These are phyloP conservation scores for Hypsopygia costalis DNA, from an alignment of 2,888 invertebrate genomes.

Conservation along the genomic window DNA sequence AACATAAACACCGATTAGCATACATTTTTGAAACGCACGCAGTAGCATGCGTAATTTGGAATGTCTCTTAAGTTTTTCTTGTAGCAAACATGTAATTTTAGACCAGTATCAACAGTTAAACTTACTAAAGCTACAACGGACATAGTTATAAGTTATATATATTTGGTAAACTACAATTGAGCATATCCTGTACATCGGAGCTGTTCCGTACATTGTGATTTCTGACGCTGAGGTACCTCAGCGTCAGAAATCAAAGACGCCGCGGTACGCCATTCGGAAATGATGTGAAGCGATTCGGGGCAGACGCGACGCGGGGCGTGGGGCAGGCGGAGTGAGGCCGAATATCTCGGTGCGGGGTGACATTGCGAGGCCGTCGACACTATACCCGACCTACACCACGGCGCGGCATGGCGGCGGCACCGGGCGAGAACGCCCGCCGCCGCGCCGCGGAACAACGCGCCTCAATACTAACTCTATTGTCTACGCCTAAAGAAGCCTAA, in stretches of 20 bases:
- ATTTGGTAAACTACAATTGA: too few species aligned
- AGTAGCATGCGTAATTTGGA: too few species aligned
- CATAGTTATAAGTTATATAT: too few species aligned
- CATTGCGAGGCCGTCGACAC: slow-evolving; percentile 73
- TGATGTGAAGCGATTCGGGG: slow-evolving; percentile 40
- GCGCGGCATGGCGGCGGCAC: slow-evolving; percentile 19
- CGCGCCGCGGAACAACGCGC: slow-evolving; percentile 43
- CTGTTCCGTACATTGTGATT: too few species aligned
- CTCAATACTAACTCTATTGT: slow-evolving; percentile 37
- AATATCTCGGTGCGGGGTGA: slow-evolving; percentile 67
- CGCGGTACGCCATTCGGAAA: slow-evolving; percentile 55
- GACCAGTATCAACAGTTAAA: too few species aligned
- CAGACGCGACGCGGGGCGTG: slow-evolving; percentile 22
- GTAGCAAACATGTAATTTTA: too few species aligned
- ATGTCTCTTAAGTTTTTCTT: too few species aligned
- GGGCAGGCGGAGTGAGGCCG: slow-evolving; percentile 30
- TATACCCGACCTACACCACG: slow-evolving; percentile 72
- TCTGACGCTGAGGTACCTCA: too few species aligned
- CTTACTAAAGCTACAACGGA: too few species aligned
- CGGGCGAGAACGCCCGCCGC: slow-evolving; percentile 31
- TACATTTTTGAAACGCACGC: slow-evolving; percentile 11
- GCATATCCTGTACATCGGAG: too few species aligned
- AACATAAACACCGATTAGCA: slow-evolving; percentile 19
- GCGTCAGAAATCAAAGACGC: slow-evolving; percentile 33
- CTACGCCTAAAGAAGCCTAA: slow-evolving; percentile 5